These are phyloP conservation scores for Monodelphis domestica DNA, from an alignment of 2,797 vertebrate genomes.

Conservation along the genomic window DNA sequence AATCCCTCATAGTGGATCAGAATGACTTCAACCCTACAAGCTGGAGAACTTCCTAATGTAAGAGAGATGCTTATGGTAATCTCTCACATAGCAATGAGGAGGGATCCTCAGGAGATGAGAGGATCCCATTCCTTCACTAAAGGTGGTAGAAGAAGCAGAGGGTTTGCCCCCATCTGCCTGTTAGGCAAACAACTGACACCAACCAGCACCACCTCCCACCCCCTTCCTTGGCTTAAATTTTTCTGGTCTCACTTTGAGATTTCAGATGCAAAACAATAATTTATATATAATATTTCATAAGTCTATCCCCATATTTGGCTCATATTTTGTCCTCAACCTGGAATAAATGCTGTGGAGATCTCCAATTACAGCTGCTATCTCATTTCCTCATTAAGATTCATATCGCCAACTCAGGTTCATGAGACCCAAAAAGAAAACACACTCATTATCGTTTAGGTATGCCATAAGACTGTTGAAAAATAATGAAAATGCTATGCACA, in stretches of 20 bases:
- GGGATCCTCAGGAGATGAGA: background rate
- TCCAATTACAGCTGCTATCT: background rate
- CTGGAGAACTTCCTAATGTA: background rate
- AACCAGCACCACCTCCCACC: background rate
- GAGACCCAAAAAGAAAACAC: background rate
- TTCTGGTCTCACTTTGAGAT: background rate
- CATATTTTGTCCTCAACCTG: background rate
- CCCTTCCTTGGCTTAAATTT: background rate
- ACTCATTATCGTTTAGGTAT: background rate
- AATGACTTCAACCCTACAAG: background rate
- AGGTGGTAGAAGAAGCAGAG: background rate
- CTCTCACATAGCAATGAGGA: background rate
- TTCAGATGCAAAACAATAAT: background rate
- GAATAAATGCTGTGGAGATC: background rate
- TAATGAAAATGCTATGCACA: background rate
- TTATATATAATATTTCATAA: background rate
- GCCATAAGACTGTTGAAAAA: background rate
- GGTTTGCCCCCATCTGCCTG: background rate
- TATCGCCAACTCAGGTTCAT: background rate
- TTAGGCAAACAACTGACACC: background rate
- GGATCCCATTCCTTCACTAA: too few species aligned
- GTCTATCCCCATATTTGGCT: background rate
- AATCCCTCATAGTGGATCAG: background rate
- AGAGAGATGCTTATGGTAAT: background rate
- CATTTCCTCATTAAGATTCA: background rate